Conservation (phyloP, 2,888 invertebrate species). For the Cerastis rubricosa region DNA sequence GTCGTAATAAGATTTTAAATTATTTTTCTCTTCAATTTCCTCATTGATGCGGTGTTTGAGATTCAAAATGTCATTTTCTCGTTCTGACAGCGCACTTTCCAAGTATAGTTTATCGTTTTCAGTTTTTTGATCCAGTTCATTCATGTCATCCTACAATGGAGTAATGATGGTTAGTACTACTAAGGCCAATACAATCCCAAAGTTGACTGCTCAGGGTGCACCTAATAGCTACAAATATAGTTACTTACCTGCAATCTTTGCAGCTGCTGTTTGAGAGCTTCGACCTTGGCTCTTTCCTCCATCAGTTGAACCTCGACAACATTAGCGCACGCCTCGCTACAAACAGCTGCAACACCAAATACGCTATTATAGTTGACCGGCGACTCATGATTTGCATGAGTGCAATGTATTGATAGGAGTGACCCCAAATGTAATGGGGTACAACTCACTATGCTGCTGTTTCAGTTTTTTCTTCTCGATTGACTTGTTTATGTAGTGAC, state of each 20-base stretch:
- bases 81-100: conserved; percentile 74
- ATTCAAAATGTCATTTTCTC: conserved; percentile 78
- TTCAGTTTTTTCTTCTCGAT: too few relatives aligned
- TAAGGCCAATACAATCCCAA: neutral
- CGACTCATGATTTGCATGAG: neutral
- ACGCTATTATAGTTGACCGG: neutral
- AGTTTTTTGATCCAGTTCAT: conserved; percentile 72
- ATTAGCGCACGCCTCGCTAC: conserved; percentile 85
- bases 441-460: too few relatives aligned
- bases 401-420: neutral
- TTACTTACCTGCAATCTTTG: conserved; percentile 79
- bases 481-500: too few relatives aligned
- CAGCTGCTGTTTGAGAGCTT: conserved; percentile 80
- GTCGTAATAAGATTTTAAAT: conserved; percentile 75
- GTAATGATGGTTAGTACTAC: neutral
- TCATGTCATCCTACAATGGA: conserved; percentile 75
- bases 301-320: conserved; percentile 86
- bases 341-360: conserved; percentile 72
- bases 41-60: conserved; percentile 84
- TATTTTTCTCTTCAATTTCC: conserved; percentile 81
- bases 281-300: conserved; percentile 85
- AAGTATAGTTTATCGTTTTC: conserved; percentile 74
- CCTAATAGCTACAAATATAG: neutral
- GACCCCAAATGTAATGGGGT: too few relatives aligned
- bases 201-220: neutral